These are phyloP conservation scores for Palythoa grandiflora DNA, from an alignment of 92 coral and sea anemone genomes.

Conservation along the genomic window DNA sequence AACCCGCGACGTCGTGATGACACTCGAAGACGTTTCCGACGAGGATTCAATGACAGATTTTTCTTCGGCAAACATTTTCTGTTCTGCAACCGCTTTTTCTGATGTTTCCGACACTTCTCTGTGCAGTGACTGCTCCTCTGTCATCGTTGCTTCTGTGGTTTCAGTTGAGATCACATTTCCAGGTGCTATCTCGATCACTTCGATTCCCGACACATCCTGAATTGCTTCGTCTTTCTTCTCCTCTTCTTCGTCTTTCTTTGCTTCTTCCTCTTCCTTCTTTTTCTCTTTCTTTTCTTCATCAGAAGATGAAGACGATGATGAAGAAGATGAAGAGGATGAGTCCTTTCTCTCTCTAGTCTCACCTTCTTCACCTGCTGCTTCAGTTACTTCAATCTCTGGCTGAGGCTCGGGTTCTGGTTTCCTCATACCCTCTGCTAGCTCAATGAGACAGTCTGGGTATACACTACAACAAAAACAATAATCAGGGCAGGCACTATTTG, in stretches of 20 bases:
- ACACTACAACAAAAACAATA: slow-evolving; percentile 52
- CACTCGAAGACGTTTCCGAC: slow-evolving; percentile 64
- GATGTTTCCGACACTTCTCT: slow-evolving; percentile 51
- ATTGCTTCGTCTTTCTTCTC: slow-evolving; percentile 46
- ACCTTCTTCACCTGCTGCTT: slow-evolving; percentile 57
- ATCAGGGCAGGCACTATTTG: too few species aligned
- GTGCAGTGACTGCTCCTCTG: slow-evolving; percentile 27
- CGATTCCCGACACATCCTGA: slow-evolving; percentile 61
- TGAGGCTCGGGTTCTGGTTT: slow-evolving; percentile 77
- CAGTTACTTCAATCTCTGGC: slow-evolving; percentile 46
- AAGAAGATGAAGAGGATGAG: slow-evolving; percentile 65
- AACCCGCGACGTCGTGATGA: slow-evolving; percentile 78
- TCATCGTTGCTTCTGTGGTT: slow-evolving; percentile 18
- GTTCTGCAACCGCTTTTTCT: slow-evolving; percentile 65
- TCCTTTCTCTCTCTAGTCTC: slow-evolving; percentile 69
- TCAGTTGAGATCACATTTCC: slow-evolving; percentile 16
- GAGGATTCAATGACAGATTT: slow-evolving; percentile 53
- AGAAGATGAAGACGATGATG: slow-evolving; percentile 70
- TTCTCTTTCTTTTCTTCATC: slow-evolving; percentile 59
- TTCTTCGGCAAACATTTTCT: slow-evolving; percentile 54
- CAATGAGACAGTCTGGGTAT: slow-evolving; percentile 93
- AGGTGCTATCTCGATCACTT: slow-evolving; percentile 31
- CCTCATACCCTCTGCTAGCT: slow-evolving; percentile 97
- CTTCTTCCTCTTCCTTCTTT: slow-evolving; percentile 56
- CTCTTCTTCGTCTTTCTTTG: slow-evolving; percentile 42